These are phyloP conservation scores for Clusia tigrina DNA, from an alignment of 2,888 invertebrate species.

Conservation along the genomic window DNA sequence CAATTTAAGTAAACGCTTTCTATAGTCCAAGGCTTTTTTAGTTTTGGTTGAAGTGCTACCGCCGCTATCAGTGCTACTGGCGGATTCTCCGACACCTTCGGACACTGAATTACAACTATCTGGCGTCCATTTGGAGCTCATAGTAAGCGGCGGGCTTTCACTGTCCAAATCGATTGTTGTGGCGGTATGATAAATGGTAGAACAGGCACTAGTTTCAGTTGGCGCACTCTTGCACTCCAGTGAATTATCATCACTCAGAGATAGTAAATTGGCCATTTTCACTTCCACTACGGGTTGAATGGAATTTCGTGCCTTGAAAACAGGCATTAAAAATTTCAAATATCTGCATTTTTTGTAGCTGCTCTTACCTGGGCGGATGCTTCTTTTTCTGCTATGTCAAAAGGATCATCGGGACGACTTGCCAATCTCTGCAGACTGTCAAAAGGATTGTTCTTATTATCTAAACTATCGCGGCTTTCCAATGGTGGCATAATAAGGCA, in stretches of 20 bases:
- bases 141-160: conserved; percentile 34
- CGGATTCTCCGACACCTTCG: conserved; percentile 29
- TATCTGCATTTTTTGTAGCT: not conserved
- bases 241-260: conserved; percentile 36
- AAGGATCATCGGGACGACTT: conserved; percentile 45
- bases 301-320: conserved; percentile 30
- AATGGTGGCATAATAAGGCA: conserved; percentile 3
- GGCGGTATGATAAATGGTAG: conserved; percentile 16
- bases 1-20: conserved; percentile 45
- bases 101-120: conserved; percentile 31
- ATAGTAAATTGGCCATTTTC: conserved; percentile 38
- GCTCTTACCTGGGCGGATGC: conserved; percentile 35
- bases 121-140: conserved; percentile 20
- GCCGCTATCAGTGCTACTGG: conserved; percentile 68
- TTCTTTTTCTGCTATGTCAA: conserved; percentile 44
- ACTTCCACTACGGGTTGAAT: conserved; percentile 31
- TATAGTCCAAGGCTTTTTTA: conserved; percentile 43
- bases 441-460: conserved; percentile 48
- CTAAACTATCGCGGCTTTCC: conserved; percentile 38
- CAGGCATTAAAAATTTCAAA: not conserved
- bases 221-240: not conserved
- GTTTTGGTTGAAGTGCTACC: conserved; percentile 72
- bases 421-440: conserved; percentile 43
- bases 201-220: not conserved
- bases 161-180: conserved; percentile 22